Percentiles rank a stretch among this genome's conserved stretches.
Evolutionary conservation across 2,888 invertebrate genomes (phyloP).

Genomic region (Drosophila nigritarsus): DNA sequence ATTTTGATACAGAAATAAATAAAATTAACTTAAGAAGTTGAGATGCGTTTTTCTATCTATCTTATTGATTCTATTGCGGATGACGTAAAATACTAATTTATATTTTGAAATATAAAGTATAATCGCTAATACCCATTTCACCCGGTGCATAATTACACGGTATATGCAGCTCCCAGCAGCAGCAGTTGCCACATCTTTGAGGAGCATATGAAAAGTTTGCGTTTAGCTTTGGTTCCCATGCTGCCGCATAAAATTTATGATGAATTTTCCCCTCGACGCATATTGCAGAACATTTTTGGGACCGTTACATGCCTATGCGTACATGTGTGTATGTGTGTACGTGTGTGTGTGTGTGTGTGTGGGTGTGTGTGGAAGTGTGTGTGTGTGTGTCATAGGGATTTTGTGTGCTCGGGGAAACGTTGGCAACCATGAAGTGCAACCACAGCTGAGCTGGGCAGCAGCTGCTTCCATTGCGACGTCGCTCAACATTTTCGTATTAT

Average conservation of each 20-base stretch:
- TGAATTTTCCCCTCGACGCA: conserved; percentile 78
- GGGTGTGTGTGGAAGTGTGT: conserved; percentile 19
- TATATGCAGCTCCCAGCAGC: conserved; percentile 30
- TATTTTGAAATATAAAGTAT: neutral
- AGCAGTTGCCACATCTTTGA: conserved; percentile 62
- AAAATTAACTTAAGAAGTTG: neutral
- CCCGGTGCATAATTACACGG: conserved; percentile 8
- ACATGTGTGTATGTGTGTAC: conserved; percentile 31
- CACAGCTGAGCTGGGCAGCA: conserved; percentile 68
- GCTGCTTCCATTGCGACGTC: conserved; percentile 68
- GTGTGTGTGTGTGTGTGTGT: conserved; percentile 6
- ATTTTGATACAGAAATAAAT: neutral
- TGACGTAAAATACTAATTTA: neutral
- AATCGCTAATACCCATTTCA: neutral
- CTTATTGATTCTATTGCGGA: neutral
- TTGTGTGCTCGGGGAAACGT: conserved; percentile 20
- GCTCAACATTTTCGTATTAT: conserved; percentile 58
- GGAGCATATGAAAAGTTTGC: conserved; percentile 75
- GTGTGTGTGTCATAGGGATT: conserved; percentile 34
- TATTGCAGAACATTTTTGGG: conserved; percentile 82
- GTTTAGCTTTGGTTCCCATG: conserved; percentile 60
- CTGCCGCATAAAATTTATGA: conserved; percentile 79
- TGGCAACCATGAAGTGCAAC: conserved; percentile 66
- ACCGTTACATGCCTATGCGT: conserved; percentile 69
- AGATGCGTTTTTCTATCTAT: neutral